Percentiles rank a stretch among this genome's conserved stretches.
These are phyloP conservation scores for Schizaphis graminum DNA, from an alignment of 2,888 invertebrate genomes.

Conservation along the genomic window DNA sequence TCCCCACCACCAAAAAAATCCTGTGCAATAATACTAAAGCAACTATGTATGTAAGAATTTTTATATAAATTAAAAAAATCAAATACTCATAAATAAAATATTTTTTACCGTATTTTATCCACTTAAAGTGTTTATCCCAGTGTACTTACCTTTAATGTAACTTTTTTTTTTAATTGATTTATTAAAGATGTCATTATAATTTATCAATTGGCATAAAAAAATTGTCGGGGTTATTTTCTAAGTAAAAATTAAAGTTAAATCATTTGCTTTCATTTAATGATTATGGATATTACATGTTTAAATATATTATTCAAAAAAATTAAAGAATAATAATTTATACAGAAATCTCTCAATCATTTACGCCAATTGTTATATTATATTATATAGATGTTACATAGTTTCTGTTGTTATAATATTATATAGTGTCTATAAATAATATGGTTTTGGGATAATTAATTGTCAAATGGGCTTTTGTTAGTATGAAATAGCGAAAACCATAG, in stretches of 20 bases:
- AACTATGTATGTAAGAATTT: not conserved
- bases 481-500: not conserved
- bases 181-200: not conserved
- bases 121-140: too few relatives aligned
- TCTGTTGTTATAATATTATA: not conserved
- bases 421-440: not conserved
- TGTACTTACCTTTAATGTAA: too few relatives aligned
- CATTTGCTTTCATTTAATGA: not conserved
- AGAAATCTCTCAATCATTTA: not conserved
- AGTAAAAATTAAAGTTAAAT: not conserved
- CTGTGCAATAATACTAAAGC: not conserved
- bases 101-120: too few relatives aligned
- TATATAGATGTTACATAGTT: not conserved
- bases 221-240: not conserved
- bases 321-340: not conserved
- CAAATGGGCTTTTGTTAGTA: not conserved
- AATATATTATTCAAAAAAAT: not conserved
- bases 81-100: not conserved
- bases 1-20: not conserved
- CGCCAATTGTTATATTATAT: not conserved
- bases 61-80: not conserved
- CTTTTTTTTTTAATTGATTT: too few relatives aligned
- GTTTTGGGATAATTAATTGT: constrained; percentile 2
- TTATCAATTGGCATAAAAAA: not conserved
- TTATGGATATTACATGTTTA: not conserved